phyloP scores from a whole-genome alignment of 2,113 vertebrate genomes.

The Rhombomys opimus region DNA sequence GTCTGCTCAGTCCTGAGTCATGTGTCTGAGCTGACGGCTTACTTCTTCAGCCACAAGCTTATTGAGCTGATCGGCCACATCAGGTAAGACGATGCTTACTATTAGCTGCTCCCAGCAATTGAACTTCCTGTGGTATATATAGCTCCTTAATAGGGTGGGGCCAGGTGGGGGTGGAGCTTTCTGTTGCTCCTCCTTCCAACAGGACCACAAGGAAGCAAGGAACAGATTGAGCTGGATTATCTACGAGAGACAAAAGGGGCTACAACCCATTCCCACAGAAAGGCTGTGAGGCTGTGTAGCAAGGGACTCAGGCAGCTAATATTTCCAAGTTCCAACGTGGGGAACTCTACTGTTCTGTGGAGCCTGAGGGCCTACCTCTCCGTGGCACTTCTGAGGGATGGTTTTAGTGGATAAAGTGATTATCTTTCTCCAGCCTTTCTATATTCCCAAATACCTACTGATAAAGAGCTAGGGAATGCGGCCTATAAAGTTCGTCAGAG shows the following conservation, averaged over 20 bases:
- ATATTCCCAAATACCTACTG: background rate
- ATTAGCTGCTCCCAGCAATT: background rate
- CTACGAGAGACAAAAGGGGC: background rate
- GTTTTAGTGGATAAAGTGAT: background rate
- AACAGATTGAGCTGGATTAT: background rate
- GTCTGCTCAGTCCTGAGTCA: constrained; percentile 97
- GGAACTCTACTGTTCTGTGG: background rate
- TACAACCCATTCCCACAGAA: background rate
- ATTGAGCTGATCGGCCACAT: constrained; percentile 98
- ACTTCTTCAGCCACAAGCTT: constrained; percentile 98
- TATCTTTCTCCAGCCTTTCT: background rate
- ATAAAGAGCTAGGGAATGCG: background rate
- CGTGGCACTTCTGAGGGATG: background rate
- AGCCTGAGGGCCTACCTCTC: background rate
- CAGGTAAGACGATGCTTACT: constrained; percentile 89
- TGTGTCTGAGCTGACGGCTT: constrained; percentile 94
- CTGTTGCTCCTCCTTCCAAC: background rate
- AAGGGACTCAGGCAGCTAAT: background rate
- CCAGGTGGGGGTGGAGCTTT: background rate
- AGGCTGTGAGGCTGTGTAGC: background rate
- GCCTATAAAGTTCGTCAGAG: background rate
- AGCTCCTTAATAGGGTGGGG: background rate
- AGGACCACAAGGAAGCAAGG: constrained; percentile 20
- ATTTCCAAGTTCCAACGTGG: background rate
- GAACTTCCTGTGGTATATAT: background rate